Conservation (phyloP, 2,113 vertebrate genomes). For the Ictidomys tridecemlineatus region DNA sequence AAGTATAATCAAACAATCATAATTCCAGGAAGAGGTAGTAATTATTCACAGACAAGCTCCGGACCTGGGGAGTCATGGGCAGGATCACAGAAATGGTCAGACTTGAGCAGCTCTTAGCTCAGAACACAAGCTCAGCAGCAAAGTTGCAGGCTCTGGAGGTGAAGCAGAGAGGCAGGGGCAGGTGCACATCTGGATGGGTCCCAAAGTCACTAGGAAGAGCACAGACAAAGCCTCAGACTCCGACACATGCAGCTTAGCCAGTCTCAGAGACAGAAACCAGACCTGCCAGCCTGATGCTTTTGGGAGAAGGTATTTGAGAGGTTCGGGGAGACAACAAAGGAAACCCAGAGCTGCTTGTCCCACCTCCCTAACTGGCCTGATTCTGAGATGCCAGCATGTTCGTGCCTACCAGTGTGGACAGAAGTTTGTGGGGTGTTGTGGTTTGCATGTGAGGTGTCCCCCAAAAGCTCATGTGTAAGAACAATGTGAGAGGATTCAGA, state of each 20-base stretch:
- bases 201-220: neutral
- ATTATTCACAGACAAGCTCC: neutral
- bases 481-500: too few relatives aligned
- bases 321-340: constrained; percentile 81
- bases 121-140: neutral
- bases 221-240: neutral
- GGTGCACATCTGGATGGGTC: neutral
- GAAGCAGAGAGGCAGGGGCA: neutral
- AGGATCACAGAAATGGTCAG: neutral
- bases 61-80: neutral
- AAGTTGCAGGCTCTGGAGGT: neutral
- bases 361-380: neutral
- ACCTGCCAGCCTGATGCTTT: neutral
- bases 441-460: too few relatives aligned
- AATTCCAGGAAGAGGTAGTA: constrained; percentile 40
- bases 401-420: constrained; percentile 76
- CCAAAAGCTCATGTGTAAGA: too few relatives aligned
- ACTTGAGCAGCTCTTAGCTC: neutral
- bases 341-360: constrained; percentile 71
- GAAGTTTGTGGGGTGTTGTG: constrained; percentile 60
- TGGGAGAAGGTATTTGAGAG: constrained; percentile 57
- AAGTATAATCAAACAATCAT: constrained; percentile 36
- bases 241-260: rapidly evolving
- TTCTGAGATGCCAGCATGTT: neutral
- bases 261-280: neutral